Evolutionary conservation across 2,888 invertebrate species (phyloP).

Genomic region (Linyphia triangularis): DNA sequence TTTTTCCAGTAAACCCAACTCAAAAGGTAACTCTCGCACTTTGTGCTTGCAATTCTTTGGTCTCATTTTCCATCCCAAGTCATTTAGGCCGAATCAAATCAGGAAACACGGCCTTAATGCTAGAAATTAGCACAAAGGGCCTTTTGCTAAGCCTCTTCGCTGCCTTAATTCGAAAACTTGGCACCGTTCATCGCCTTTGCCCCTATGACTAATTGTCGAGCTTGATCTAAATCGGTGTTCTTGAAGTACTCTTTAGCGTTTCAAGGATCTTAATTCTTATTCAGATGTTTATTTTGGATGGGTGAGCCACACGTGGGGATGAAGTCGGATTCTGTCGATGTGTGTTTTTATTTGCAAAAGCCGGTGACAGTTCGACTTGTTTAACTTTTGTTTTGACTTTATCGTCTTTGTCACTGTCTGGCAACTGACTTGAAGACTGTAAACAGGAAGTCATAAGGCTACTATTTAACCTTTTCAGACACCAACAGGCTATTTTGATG

Average conservation of each 20-base stretch:
- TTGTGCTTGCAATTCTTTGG: no score
- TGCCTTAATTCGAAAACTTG: background rate
- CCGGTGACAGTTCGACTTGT: background rate
- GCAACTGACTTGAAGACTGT: no score
- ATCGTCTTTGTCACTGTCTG: background rate
- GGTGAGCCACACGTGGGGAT: background rate
- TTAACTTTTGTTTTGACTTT: background rate
- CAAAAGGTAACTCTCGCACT: no score
- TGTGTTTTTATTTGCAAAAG: slow-evolving; percentile 14
- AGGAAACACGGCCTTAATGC: background rate
- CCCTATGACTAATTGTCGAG: slow-evolving; percentile 28
- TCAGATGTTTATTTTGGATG: slow-evolving; percentile 34
- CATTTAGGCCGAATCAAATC: background rate
- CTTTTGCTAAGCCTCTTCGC: background rate
- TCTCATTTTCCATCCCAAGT: background rate
- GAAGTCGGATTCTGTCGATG: background rate
- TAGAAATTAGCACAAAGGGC: background rate
- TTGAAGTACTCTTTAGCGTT: background rate
- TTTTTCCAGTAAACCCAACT: no score
- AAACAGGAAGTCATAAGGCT: no score
- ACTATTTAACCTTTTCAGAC: no score
- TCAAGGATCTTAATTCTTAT: slow-evolving; percentile 26
- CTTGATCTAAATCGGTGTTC: slow-evolving; percentile 30
- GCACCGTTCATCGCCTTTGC: background rate
- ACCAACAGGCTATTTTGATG: no score